Evolutionary conservation across 1,140 invertebrate species (phyloP), one percentile per base, ranked within the genome.

Genomic region (Choristoneura fumiferana): DNA sequence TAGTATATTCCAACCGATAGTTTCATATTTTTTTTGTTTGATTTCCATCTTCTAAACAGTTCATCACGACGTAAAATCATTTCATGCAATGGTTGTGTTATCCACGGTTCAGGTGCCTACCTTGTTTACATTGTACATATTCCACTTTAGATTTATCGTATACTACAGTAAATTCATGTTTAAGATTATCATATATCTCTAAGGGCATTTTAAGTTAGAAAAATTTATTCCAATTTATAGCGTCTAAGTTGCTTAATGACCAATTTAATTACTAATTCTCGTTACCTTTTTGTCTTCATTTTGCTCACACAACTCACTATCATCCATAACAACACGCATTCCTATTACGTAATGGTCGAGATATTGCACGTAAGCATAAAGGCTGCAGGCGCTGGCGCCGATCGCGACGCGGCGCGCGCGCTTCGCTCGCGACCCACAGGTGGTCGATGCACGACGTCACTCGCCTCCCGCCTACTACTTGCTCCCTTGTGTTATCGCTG

Each of bases 371-470:
- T 57, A 8, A 66, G 34, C 14, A 65, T 33, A 37, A 53, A 63
- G 12, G 65, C 10, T n/a, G n/a, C n/a, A n/a, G n/a, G n/a, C n/a
- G n/a, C n/a, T n/a, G n/a, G n/a, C n/a, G n/a, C n/a, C n/a, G n/a
- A n/a, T n/a, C n/a, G n/a, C 12, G n/a, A 3, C 2, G 22, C 29
- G n/a, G 6, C 36, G 5, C 8, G 43, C 33, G 43, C 43, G 59
- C 53, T 59, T 57, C 69, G 65, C n/a, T n/a, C n/a, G n/a, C n/a
- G n/a, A 72, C 57, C 64, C 66, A 71, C 4, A 64, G 14, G 36
- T 75, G 72, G 40, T 71, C 67, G 9, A 73, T 39, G 33, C 67
- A 69, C n/a, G 70, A 57, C 22, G 33, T 39, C 17, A 52, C 54
- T 1, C 13, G 22, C 15, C 54, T 58, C 10, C 52, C 64, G 29